A percentile compares a stretch with the other conserved stretches of the same genome.
Conservation (phyloP, 2,888 invertebrate species). For the Mamestra brassicae region DNA sequence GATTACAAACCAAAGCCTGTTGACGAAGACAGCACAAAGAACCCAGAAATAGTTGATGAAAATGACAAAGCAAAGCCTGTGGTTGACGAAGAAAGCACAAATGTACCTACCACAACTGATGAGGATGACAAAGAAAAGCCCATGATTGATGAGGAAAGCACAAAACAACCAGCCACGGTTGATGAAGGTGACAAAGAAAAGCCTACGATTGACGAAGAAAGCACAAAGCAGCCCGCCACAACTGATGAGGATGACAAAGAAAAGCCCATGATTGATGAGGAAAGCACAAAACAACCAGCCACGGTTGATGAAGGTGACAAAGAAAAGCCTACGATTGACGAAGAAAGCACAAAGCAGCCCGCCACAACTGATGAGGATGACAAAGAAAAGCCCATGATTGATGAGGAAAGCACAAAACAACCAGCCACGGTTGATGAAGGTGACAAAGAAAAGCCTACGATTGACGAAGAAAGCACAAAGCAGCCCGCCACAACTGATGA, state of each 20-base stretch:
- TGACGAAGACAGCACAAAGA: not conserved
- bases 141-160: not conserved
- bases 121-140: slow-evolving; percentile 11
- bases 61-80: not conserved
- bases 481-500: not conserved
- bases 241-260: not conserved
- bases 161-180: slow-evolving; percentile 5
- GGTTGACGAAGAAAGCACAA: slow-evolving; percentile 6
- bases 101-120: not conserved
- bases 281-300: slow-evolving; percentile 16
- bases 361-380: not conserved
- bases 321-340: slow-evolving; percentile 5
- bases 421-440: not conserved
- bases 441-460: not conserved
- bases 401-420: not conserved
- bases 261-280: not conserved
- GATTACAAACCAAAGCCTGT: not conserved
- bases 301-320: not conserved
- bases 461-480: not conserved
- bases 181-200: slow-evolving; percentile 1
- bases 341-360: not conserved
- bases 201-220: not conserved
- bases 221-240: not conserved
- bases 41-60: not conserved
- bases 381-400: not conserved